Evolutionary conservation across 2,113 vertebrate species (phyloP).

Genomic region (Alligator mississippiensis): DNA sequence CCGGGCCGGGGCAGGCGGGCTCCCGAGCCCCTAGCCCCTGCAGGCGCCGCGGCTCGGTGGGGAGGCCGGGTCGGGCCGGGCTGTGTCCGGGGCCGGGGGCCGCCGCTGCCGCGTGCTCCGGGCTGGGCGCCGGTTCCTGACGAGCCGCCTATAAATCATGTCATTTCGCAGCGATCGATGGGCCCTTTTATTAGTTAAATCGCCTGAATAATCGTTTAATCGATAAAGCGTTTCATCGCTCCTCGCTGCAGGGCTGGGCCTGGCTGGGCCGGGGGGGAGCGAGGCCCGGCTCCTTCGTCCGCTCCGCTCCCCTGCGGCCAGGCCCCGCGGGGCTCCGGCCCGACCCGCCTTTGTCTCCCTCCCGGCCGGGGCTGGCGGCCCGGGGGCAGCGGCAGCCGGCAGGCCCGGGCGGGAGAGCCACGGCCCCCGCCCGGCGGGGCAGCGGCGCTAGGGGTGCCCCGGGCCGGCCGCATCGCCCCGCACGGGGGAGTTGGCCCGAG

Average conservation of each 20-base stretch:
- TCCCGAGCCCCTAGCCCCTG: neutral
- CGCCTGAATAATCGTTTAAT: conserved; percentile 83
- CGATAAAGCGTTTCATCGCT: conserved; percentile 81
- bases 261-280: neutral
- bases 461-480: no score
- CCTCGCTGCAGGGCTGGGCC: neutral
- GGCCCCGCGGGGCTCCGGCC: no score
- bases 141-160: conserved; percentile 67
- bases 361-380: neutral
- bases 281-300: no score
- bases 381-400: no score
- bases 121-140: neutral
- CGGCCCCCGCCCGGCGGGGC: neutral
- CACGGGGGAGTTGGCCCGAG: no score
- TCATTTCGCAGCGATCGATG: conserved; percentile 77
- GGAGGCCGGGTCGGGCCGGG: neutral
- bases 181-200: conserved; percentile 83
- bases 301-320: no score
- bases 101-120: neutral
- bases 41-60: neutral
- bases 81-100: neutral
- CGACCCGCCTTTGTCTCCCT: no score
- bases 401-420: no score
- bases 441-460: no score
- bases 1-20: neutral